Percentiles rank a stretch among this genome's conserved stretches.
Evolutionary conservation across 1,140 invertebrate genomes (phyloP).

Genomic region (Drosophila bocqueti): DNA sequence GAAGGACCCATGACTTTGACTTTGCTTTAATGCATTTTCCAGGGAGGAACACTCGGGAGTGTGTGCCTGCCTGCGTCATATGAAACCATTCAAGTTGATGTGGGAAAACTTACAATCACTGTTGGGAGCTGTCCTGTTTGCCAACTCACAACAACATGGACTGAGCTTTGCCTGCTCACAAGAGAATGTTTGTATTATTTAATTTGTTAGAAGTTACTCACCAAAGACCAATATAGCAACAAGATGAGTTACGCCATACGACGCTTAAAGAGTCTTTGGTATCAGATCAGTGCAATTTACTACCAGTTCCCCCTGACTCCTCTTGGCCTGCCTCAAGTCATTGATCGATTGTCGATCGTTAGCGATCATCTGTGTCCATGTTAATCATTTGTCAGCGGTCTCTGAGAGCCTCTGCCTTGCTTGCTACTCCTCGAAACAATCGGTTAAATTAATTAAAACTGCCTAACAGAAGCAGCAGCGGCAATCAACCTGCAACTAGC

Average conservation of each 20-base stretch:
- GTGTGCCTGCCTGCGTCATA: conserved; percentile 11
- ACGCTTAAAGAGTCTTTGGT: neutral
- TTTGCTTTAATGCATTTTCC: conserved; percentile 41
- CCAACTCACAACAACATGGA: conserved; percentile 8
- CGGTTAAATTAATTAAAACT: conserved; percentile 40
- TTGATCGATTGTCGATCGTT: conserved; percentile 23
- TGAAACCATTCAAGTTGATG: conserved; percentile 37
- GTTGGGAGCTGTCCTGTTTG: conserved; percentile 20
- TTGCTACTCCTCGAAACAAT: conserved; percentile 12
- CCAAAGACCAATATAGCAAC: neutral
- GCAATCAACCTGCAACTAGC: conserved; percentile 17
- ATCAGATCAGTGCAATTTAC: too few relatives aligned
- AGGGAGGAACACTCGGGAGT: conserved; percentile 11
- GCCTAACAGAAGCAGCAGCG: conserved; percentile 21
- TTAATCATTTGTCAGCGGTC: conserved; percentile 31
- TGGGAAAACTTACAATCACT: conserved; percentile 26
- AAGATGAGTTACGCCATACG: neutral
- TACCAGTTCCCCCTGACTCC: neutral
- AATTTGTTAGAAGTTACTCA: too few relatives aligned
- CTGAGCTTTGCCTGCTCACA: neutral
- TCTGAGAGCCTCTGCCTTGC: conserved; percentile 6
- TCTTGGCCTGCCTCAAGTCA: neutral
- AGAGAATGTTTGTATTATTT: neutral
- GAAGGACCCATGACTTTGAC: conserved; percentile 34
- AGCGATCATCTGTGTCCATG: conserved; percentile 22